These are phyloP conservation scores for Hemibagrus wyckioides DNA, from an alignment of 2,113 vertebrate species.

Conservation along the genomic window DNA sequence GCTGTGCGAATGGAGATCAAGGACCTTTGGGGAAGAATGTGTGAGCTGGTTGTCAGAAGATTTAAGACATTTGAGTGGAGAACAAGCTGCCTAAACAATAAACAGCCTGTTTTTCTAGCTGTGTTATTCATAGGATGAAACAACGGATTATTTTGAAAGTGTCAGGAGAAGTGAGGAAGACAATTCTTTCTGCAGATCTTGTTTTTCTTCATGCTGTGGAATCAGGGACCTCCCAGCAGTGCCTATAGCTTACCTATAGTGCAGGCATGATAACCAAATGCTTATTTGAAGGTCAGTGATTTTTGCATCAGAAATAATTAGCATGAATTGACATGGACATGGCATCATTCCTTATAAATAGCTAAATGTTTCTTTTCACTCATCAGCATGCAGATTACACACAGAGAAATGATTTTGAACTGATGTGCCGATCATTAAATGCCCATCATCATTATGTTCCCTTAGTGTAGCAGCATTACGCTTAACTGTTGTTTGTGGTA, in stretches of 20 bases:
- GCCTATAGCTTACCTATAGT: neutral
- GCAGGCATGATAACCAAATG: neutral
- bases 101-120: neutral
- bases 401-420: slow-evolving; percentile 9
- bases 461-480: neutral
- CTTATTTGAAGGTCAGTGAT: neutral
- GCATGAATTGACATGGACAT: neutral
- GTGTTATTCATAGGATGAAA: too few relatives aligned
- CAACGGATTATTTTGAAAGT: neutral
- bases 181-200: neutral
- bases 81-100: neutral
- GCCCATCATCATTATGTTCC: slow-evolving; percentile 22
- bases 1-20: neutral
- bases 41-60: neutral
- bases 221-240: neutral
- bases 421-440: slow-evolving; percentile 27
- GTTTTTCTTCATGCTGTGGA: neutral
- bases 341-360: neutral
- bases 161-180: neutral
- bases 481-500: slow-evolving; percentile 23
- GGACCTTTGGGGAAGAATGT: neutral
- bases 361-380: neutral
- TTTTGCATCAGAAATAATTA: neutral
- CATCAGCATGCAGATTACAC: slow-evolving; percentile 12
- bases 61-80: neutral